phyloP scores from a whole-genome alignment of 2,113 vertebrate genomes.

The Oncorhynchus gorbuscha region DNA sequence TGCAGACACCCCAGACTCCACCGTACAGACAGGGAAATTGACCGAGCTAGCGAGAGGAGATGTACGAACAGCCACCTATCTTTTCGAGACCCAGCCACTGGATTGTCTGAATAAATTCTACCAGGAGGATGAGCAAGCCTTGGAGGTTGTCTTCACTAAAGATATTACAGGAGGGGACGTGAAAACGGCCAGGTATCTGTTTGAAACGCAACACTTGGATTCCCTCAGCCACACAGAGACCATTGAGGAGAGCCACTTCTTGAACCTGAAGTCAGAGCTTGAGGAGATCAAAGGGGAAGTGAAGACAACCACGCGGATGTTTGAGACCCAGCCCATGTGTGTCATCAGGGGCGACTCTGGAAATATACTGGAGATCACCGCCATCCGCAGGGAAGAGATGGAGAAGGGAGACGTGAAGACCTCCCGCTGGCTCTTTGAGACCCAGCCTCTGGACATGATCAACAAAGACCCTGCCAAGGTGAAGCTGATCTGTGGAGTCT shows the following conservation, averaged over 20 bases:
- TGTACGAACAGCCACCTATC: constrained; percentile 74
- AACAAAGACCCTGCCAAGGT: constrained; percentile 79
- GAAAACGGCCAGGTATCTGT: constrained; percentile 82
- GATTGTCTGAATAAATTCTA: constrained; percentile 81
- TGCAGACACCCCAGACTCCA: constrained; percentile 41
- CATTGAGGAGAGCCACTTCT: constrained; percentile 78
- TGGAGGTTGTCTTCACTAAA: constrained; percentile 44
- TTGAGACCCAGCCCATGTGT: constrained; percentile 83
- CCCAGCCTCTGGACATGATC: constrained; percentile 80
- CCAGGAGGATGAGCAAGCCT: constrained; percentile 67
- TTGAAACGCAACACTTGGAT: constrained; percentile 84
- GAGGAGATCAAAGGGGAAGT: constrained; percentile 83
- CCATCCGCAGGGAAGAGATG: constrained; percentile 79
- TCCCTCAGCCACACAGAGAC: constrained; percentile 78
- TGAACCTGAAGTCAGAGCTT: constrained; percentile 82
- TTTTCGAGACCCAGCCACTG: constrained; percentile 84
- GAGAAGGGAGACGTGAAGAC: constrained; percentile 83
- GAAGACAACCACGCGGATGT: constrained; percentile 82
- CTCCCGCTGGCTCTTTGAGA: constrained; percentile 85
- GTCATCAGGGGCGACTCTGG: constrained; percentile 82
- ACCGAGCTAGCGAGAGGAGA: constrained; percentile 78
- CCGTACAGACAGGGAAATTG: constrained; percentile 62
- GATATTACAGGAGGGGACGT: constrained; percentile 81
- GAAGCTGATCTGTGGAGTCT: constrained; percentile 80
- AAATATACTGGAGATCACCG: constrained; percentile 85